These are phyloP conservation scores for Drosophila sp. DNA, from an alignment of 1,140 invertebrate genomes.

Conservation along the genomic window DNA sequence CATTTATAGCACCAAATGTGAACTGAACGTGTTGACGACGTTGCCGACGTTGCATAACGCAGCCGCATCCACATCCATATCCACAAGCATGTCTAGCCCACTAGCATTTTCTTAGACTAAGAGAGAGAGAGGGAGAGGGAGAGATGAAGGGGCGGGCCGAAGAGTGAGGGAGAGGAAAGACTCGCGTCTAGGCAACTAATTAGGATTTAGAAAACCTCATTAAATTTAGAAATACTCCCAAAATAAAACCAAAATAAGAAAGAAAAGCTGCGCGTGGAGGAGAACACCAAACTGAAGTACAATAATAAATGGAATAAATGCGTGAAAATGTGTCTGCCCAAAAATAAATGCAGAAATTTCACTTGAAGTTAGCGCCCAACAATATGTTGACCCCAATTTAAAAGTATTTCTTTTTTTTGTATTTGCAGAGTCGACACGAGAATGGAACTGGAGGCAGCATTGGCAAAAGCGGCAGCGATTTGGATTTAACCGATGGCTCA, in stretches of 20 bases:
- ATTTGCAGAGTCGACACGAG: conserved; percentile 86
- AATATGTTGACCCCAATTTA: conserved; percentile 74
- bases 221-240: conserved; percentile 75
- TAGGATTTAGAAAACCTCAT: conserved; percentile 81
- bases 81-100: conserved; percentile 56
- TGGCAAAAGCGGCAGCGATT: conserved; percentile 85
- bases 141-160: not conserved
- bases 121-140: not conserved
- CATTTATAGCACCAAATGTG: conserved; percentile 79
- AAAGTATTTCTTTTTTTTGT: conserved; percentile 33
- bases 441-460: conserved; percentile 79
- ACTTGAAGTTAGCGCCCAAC: conserved; percentile 71
- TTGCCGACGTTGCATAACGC: conserved; percentile 71
- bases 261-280: conserved; percentile 48
- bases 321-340: conserved; percentile 70
- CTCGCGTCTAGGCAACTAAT: conserved; percentile 67
- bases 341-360: conserved; percentile 66
- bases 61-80: conserved; percentile 20
- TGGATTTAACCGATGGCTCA: conserved; percentile 90
- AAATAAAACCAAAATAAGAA: conserved; percentile 66
- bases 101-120: conserved; percentile 57
- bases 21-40: conserved; percentile 63
- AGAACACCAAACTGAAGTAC: conserved; percentile 26
- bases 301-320: conserved; percentile 81
- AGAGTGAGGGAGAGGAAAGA: not conserved